Evolutionary conservation across 2,797 vertebrate genomes (phyloP), one percentile per base, ranked within the genome.

Genomic region (Tympanoctomys barrerae): DNA sequence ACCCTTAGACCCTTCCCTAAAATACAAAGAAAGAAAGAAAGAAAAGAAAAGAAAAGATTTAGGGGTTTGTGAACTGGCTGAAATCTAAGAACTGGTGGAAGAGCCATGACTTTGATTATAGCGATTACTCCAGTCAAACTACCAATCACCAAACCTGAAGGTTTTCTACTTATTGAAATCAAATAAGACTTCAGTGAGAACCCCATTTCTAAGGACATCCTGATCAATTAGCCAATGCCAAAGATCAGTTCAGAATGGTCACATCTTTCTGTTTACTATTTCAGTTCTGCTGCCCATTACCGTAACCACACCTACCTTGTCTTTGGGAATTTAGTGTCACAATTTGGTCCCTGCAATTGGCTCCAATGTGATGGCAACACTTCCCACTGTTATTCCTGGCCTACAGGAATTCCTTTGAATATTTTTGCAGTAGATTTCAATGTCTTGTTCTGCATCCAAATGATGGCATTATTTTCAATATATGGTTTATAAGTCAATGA

Each of bases 391-490:
- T 64, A 52, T 52, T 84, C 24, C 39, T 91, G 57, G 24, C 24
- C 16, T 36, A 49, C 12, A 61, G 33, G 28, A 68, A 77, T 90
- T 75, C 2, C 54, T 90, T 62, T 87, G 73, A 68, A 75, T 90
- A 61, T 75, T 86, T 95, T 95, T 93, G 26, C 11, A 21, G 11
- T 57, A 61, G 22, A 26, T 24, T 61, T 61, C 80, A 28, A 61
- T 52, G 57, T 57, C 77, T 90, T 80, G 59, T 82, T 93, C 21
- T 87, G 49, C 59, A 59, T 61, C 52, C n/a, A 87, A 96, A 93
- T 68, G 57, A 87, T 90, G 81, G 31, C 46, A 80, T 95, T 86
- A 66, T 90, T 86, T 93, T 90, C 16, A 75, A 16, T n/a, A 62
- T 19, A 31, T 70, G 59, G 26, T 77, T 87, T 93, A 61, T 87